Evolutionary conservation across 2,797 vertebrate species (phyloP).

Genomic region (Leptatherina wallacei): DNA sequence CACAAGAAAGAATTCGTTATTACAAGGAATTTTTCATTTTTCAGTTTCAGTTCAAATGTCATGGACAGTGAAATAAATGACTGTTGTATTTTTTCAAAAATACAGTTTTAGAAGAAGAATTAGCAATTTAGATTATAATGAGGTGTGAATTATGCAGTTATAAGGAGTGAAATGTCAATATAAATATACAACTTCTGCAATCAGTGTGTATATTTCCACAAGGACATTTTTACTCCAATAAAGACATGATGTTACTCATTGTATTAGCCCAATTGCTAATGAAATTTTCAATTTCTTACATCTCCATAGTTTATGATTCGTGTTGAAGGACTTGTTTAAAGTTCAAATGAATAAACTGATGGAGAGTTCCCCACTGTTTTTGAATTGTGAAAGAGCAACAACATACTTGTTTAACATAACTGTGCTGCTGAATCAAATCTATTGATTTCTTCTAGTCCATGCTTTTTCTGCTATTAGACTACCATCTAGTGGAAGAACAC

Average conservation of each 20-base stretch:
- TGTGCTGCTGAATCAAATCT: background rate
- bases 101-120: background rate
- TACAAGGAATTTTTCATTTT: background rate
- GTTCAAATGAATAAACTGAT: background rate
- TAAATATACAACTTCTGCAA: background rate
- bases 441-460: background rate
- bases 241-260: background rate
- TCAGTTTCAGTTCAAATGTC: background rate
- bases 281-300: background rate
- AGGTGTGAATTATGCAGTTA: background rate
- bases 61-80: background rate
- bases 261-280: background rate
- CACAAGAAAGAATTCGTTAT: background rate
- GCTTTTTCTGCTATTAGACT: conserved; percentile 36
- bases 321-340: background rate
- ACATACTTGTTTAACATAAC: background rate
- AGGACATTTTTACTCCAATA: too few relatives aligned
- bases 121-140: background rate
- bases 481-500: conserved; percentile 63
- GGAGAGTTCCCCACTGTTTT: background rate
- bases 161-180: background rate
- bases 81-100: background rate
- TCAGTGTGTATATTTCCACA: background rate
- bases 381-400: background rate
- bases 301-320: background rate